phyloP scores from a whole-genome alignment of 2,113 vertebrate genomes.

The Alaudala cheleensis region DNA sequence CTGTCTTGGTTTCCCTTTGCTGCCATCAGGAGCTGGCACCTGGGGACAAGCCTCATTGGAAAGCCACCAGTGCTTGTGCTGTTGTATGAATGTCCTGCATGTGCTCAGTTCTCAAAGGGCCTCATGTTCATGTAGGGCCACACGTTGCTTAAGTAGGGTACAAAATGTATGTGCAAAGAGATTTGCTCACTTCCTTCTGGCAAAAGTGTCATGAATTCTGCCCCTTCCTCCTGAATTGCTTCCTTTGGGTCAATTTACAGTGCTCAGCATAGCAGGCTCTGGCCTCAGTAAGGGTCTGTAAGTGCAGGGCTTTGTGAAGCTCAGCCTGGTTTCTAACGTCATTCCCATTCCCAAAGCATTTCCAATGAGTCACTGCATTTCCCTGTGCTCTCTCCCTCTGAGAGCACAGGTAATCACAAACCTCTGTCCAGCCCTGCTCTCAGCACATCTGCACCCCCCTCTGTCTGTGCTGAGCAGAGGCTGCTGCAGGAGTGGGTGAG shows the following conservation, averaged over 20 bases:
- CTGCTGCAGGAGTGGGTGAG: not conserved
- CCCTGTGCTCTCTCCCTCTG: not conserved
- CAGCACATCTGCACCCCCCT: not conserved
- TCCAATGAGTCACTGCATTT: not conserved
- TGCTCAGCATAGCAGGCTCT: not conserved
- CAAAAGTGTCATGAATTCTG: not conserved
- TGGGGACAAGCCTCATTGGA: fast-evolving
- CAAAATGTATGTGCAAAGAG: not conserved
- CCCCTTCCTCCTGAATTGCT: not conserved
- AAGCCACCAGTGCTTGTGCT: not conserved
- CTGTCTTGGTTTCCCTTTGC: not conserved
- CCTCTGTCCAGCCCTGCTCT: not conserved
- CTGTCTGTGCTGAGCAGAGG: not conserved
- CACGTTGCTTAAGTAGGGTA: not conserved
- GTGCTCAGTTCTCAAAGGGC: not conserved
- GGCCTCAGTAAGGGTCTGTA: not conserved
- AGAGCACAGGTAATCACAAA: not conserved
- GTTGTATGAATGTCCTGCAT: not conserved
- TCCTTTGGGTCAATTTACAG: not conserved
- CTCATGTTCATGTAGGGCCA: not conserved
- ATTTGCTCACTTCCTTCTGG: not conserved
- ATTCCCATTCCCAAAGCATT: not conserved
- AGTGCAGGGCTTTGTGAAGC: not conserved
- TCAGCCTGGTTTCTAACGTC: not conserved
- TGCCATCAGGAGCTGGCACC: not conserved